phyloP scores from a whole-genome alignment of 2,797 vertebrate species.

The Dermochelys coriacea region DNA sequence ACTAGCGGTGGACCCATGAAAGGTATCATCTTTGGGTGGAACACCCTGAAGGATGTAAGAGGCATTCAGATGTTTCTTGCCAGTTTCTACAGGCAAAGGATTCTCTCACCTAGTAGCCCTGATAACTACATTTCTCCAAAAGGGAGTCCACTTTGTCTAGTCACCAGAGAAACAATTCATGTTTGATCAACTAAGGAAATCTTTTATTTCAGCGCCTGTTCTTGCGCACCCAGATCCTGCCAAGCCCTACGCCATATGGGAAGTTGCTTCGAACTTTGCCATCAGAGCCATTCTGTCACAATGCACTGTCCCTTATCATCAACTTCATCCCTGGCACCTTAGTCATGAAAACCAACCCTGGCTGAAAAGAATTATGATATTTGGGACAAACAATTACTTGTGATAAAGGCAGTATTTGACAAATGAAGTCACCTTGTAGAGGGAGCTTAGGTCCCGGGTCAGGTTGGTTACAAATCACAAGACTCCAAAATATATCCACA shows the following conservation, averaged over 20 bases:
- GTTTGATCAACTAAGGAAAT: background rate
- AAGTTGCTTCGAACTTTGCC: background rate
- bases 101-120: background rate
- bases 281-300: background rate
- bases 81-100: background rate
- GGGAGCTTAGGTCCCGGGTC: background rate
- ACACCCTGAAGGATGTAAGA: background rate
- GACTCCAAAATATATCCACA: background rate
- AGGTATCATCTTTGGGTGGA: background rate
- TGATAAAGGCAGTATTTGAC: background rate
- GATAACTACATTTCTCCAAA: background rate
- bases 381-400: background rate
- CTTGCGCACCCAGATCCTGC: background rate
- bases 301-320: background rate
- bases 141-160: background rate
- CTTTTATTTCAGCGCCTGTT: background rate
- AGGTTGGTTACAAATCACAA: no score
- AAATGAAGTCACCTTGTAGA: background rate
- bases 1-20: background rate
- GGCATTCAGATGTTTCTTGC: background rate
- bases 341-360: background rate
- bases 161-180: background rate
- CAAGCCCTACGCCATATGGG: background rate
- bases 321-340: background rate
- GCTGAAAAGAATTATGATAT: background rate